A percentile compares a stretch with the other conserved stretches of the same genome.
Evolutionary conservation across 2,888 invertebrate genomes (phyloP).

Genomic region (Belgica antarctica): DNA sequence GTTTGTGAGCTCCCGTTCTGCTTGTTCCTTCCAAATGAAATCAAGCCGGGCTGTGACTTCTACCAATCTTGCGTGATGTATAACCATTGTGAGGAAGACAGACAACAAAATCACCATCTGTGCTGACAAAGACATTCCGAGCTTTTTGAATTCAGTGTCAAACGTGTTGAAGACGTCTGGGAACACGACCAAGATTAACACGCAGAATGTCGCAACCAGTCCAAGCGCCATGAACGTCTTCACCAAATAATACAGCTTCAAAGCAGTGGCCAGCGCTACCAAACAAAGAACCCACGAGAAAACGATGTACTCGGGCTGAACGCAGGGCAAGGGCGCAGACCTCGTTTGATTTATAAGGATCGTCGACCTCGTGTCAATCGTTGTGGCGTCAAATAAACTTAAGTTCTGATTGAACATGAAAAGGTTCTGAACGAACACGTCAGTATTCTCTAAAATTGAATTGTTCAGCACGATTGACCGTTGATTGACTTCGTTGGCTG

Average conservation of each 20-base stretch:
- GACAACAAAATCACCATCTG: conserved; percentile 78
- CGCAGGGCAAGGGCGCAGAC: conserved; percentile 53
- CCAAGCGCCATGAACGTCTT: conserved; percentile 75
- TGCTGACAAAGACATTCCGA: conserved; percentile 66
- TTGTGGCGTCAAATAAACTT: too few relatives aligned
- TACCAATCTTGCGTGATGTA: conserved; percentile 65
- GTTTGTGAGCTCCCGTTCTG: conserved; percentile 85
- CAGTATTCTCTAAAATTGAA: background rate
- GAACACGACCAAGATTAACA: conserved; percentile 64
- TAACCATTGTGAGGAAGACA: conserved; percentile 66
- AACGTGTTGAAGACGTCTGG: conserved; percentile 57
- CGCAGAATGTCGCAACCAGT: conserved; percentile 72
- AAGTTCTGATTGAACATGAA: too few relatives aligned
- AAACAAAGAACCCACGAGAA: conserved; percentile 92
- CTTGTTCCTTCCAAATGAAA: conserved; percentile 96
- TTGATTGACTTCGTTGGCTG: background rate
- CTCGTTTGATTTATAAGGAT: background rate
- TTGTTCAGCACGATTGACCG: background rate
- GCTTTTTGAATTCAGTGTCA: conserved; percentile 52
- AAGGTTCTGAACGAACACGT: too few relatives aligned
- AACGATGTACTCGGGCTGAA: conserved; percentile 83
- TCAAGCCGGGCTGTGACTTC: conserved; percentile 91
- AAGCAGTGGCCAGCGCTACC: conserved; percentile 84
- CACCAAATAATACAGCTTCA: conserved; percentile 79
- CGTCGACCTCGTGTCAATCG: background rate